Conservation (phyloP, 1,140 invertebrate genomes). For the Episyrphus balteatus region DNA sequence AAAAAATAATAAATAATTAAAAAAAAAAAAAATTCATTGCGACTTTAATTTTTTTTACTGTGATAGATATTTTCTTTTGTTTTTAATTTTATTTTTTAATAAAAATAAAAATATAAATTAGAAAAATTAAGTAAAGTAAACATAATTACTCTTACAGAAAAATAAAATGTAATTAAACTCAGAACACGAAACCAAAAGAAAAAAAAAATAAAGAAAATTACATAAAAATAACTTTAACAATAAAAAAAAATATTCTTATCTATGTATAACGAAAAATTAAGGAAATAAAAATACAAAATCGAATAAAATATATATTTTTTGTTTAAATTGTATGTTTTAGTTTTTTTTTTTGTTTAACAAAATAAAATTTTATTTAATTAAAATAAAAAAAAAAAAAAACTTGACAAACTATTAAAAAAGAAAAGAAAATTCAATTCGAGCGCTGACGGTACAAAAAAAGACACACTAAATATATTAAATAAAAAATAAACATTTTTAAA, state of each 20-base stretch:
- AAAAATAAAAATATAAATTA: not conserved
- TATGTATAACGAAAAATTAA: not conserved
- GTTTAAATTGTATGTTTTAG: slow-evolving; percentile 13
- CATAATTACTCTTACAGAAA: not conserved
- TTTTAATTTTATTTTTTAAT: slow-evolving; percentile 2
- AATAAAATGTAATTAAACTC: not conserved
- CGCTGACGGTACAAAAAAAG: slow-evolving; percentile 33
- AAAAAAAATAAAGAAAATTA: slow-evolving; percentile 2
- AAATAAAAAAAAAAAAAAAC: not conserved
- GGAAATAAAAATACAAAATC: slow-evolving; percentile 1
- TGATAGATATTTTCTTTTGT: slow-evolving; percentile 31
- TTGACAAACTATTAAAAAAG: slow-evolving; percentile 12
- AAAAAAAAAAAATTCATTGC: slow-evolving; percentile 1
- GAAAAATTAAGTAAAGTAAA: not conserved
- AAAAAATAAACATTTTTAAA: too few relatives aligned
- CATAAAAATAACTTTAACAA: not conserved
- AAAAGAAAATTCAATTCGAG: slow-evolving; percentile 27
- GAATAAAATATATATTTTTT: slow-evolving; percentile 8
- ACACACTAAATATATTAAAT: too few relatives aligned
- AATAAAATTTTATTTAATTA: not conserved
- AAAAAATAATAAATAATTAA: slow-evolving; percentile 6
- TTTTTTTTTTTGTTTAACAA: slow-evolving; percentile 1
- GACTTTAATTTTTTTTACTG: slow-evolving; percentile 25
- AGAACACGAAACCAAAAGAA: not conserved
- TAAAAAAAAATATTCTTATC: not conserved